A percentile compares a stretch with the other conserved stretches of the same genome.
Evolutionary conservation across 1,140 invertebrate genomes (phyloP).

Genomic region (Gryon sp.): DNA sequence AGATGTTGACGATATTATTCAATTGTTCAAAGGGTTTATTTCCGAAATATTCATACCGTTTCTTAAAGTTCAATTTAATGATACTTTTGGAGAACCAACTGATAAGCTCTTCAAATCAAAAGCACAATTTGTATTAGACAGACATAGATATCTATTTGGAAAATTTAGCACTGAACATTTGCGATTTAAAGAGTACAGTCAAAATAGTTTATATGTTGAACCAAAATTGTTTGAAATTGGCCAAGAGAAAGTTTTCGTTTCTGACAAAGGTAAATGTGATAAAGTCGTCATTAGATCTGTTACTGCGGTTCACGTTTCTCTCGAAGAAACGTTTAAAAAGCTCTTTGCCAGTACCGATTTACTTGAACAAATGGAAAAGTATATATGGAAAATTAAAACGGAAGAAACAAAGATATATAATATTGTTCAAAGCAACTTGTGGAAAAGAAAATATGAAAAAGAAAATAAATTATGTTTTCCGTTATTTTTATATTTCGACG

Average conservation of each 20-base stretch:
- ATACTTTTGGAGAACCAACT: not conserved
- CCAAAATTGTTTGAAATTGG: constrained; percentile 14
- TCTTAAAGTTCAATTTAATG: constrained; percentile 10
- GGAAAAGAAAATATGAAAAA: constrained; percentile 15
- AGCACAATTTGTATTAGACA: constrained; percentile 6
- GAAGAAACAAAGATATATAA: constrained; percentile 1
- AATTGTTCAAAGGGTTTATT: constrained; percentile 17
- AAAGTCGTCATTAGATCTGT: not conserved
- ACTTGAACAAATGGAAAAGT: constrained; percentile 5
- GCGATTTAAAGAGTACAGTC: not conserved
- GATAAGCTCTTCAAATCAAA: not conserved
- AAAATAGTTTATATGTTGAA: constrained; percentile 8
- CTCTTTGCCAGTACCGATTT: not conserved
- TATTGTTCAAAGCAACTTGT: constrained; percentile 11
- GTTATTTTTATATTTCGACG: not conserved
- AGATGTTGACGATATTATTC: constrained; percentile 7
- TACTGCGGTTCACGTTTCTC: constrained; percentile 4
- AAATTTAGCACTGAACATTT: constrained; percentile 6
- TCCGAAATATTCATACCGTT: not conserved
- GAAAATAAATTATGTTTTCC: constrained; percentile 15
- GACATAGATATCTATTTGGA: not conserved
- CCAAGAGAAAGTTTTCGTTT: constrained; percentile 3
- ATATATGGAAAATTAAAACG: not conserved
- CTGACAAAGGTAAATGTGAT: not conserved
- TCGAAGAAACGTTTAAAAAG: constrained; percentile 4